Evolutionary conservation across 1,140 invertebrate species (phyloP), one percentile per base, ranked within the genome.

Genomic region (Lasaia peninsularis): DNA sequence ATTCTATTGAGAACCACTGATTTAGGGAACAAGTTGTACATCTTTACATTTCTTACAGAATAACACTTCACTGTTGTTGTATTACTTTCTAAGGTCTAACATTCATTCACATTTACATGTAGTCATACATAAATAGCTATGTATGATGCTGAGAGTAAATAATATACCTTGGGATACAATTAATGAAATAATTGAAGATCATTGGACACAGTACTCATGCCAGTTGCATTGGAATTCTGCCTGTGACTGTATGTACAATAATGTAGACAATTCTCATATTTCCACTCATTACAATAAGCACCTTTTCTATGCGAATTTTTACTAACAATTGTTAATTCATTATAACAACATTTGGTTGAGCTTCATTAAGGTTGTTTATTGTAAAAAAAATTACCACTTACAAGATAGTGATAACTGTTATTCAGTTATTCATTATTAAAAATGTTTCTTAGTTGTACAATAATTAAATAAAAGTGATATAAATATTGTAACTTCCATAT

Each of bases 181-280:
- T 65, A 75, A 82, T 58, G 62, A 77, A 18, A 76, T 85, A 16
- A 73, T 79, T 20, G 76, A 79, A 20, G 80, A 88, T 58, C 71
- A 81, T 63, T 83, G 76, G 71, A 78, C 73, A 31, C 65, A 80
- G 24, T 62, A 76, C 24, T 64, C 72, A 11, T 88, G 86, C 68
- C 72, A 74, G 6, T 54, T 78, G 18, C 88, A 89, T 73, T 88
- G 86, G 83, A 84, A 86, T 55, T 73, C 78, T 5, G 59, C 68
- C 4, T 89, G 86, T 65, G 78, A 84, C 67, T 89, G 86, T 89
- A 86, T 70, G 88, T 80, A 73, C 37, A 49, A 44, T 20, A 44
- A 20, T 20, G 5, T 48, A 24, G 44, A 48, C 1, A 21, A n/a
- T 53, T 58, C 60, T 56, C 37, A 34, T 35, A 9, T 40, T 40